Evolutionary conservation across 2,113 vertebrate genomes (phyloP), one percentile per base, ranked within the genome.

Genomic region (Pundamilia nyererei): DNA sequence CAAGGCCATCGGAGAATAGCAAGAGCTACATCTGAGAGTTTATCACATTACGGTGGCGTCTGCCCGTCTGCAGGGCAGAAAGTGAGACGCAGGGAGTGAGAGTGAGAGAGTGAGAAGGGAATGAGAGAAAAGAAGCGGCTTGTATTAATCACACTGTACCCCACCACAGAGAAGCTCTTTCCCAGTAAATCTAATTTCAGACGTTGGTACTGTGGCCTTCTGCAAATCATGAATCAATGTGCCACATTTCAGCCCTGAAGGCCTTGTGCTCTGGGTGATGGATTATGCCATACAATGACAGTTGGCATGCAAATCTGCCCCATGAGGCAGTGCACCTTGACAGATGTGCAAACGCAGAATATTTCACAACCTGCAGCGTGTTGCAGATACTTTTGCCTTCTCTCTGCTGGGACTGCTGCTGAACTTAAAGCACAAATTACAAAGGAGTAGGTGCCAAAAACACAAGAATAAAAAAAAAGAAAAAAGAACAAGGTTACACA

Each of bases 41-140:
- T 90, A 95, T 95, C 91, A 92, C 91, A 94, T 96, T 95, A 94
- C 82, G 14, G 62, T 85, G 94, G 95, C 93, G 92, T 90, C 90
- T 94, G 89, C 82, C 86, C 26, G 91, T 93, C 92, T 93, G 92
- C 90, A 86, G 89, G 81, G 88, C 77, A 87, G 82, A 91, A 88
- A 85, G 87, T 6, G 75, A 90, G 92, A 90, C 62, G 31, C 49
- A 55, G 87, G 29, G 87, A 86, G 55, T 42, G 10, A 40, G 38
- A 40, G 1, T 40, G 49, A 40, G 49, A 31, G 35, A 75, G 58
- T 15, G 86, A 91, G 88, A 15, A 84, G 80, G 55, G 86, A 89
- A 91, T 84, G 68, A 55, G 83, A 88, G 83, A 12, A 45, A 91
- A 65, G 65, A 82, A 42, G 84, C 56, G 49, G 89, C 91, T 88